These are phyloP conservation scores for Labroides dimidiatus DNA, from an alignment of 2,797 vertebrate genomes.

Conservation along the genomic window DNA sequence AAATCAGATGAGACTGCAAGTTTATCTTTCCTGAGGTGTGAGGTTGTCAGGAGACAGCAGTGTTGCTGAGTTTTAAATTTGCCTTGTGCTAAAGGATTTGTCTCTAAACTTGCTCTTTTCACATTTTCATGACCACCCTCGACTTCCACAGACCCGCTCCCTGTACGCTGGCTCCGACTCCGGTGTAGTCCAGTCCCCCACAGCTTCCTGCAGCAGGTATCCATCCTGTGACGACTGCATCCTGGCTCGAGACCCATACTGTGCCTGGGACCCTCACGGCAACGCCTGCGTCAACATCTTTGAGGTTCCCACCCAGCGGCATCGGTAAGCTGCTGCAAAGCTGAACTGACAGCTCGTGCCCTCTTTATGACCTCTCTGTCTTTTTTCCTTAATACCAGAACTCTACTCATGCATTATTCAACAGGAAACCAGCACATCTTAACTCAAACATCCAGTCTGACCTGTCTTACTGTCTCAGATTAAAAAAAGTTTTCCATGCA, in stretches of 20 bases:
- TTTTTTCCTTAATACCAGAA: conserved; percentile 7
- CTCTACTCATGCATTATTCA: conserved; percentile 15
- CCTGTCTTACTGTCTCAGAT: conserved; percentile 28
- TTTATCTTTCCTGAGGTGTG: not conserved
- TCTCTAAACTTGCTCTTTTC: not conserved
- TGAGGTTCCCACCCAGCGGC: conserved; percentile 57
- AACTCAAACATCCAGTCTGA: conserved; percentile 34
- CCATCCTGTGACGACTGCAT: conserved; percentile 90
- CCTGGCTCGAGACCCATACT: conserved; percentile 94
- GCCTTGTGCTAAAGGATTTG: not conserved
- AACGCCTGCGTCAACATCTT: conserved; percentile 84
- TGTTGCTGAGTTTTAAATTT: not conserved
- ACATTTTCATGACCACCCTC: too few relatives aligned
- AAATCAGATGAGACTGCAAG: not conserved
- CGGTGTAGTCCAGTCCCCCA: conserved; percentile 91
- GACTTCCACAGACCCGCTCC: conserved; percentile 79
- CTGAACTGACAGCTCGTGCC: not conserved
- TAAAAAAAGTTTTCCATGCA: not conserved
- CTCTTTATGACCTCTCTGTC: not conserved
- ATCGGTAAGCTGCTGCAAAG: conserved; percentile 75
- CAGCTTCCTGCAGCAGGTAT: conserved; percentile 92
- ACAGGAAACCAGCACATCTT: conserved; percentile 22
- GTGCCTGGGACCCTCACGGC: conserved; percentile 87
- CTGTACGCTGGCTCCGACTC: conserved; percentile 93
- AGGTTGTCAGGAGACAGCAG: not conserved